phyloP scores from a whole-genome alignment of 2,113 vertebrate species.

The Anhinga rufa region DNA sequence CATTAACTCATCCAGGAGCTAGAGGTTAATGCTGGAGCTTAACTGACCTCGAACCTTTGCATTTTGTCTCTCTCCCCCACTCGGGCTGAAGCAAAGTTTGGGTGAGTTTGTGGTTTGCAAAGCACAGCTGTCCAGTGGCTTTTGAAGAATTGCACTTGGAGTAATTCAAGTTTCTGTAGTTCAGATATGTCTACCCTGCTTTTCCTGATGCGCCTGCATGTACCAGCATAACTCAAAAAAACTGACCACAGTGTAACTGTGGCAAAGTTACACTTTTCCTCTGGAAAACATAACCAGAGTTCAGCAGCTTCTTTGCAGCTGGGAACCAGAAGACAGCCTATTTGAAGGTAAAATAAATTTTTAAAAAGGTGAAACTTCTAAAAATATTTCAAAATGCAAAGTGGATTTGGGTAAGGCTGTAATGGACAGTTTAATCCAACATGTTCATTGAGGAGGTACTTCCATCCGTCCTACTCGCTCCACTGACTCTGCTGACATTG shows the following conservation, averaged over 20 bases:
- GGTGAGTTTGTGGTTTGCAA: not conserved
- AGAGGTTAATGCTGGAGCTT: not conserved
- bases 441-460: not conserved
- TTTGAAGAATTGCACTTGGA: conserved; percentile 70
- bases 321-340: not conserved
- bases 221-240: not conserved
- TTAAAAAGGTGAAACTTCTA: not conserved
- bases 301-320: not conserved
- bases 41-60: not conserved
- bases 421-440: accelerated
- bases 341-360: not conserved
- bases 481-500: not conserved
- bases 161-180: conserved; percentile 51
- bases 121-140: conserved; percentile 1
- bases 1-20: not conserved
- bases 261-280: not conserved
- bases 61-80: not conserved
- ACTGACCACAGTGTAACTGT: not conserved
- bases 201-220: conserved; percentile 12
- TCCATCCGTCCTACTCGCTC: not conserved
- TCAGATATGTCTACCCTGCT: conserved; percentile 59
- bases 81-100: not conserved
- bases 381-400: not conserved
- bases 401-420: not conserved
- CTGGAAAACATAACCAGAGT: not conserved